These are phyloP conservation scores for Thermophis baileyi DNA, from an alignment of 2,113 vertebrate species.

Conservation along the genomic window DNA sequence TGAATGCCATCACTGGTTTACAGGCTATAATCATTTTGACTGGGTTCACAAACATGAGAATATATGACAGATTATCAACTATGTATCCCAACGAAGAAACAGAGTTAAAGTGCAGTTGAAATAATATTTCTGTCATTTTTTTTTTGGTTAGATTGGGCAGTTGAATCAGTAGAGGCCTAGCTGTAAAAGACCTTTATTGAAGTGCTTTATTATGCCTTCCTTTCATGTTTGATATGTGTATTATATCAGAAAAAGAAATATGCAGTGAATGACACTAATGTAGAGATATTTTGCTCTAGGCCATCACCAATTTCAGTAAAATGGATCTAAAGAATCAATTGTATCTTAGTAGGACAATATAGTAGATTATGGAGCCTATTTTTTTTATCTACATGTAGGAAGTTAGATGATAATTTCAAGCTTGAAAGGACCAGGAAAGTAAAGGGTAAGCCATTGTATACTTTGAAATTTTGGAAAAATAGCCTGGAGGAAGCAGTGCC, in stretches of 20 bases:
- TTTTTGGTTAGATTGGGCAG: not conserved
- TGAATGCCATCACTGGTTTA: not conserved
- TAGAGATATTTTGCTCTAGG: not conserved
- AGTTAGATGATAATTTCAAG: not conserved
- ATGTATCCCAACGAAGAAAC: not conserved
- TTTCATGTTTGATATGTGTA: not conserved
- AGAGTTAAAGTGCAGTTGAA: not conserved
- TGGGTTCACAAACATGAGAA: not conserved
- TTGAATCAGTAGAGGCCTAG: not conserved
- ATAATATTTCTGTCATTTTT: not conserved
- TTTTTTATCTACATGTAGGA: not conserved
- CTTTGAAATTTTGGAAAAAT: not conserved
- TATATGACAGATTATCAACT: not conserved
- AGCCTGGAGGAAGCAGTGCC: not conserved
- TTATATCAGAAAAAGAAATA: not conserved
- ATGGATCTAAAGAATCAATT: not conserved
- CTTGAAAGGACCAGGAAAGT: not conserved
- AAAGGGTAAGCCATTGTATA: not conserved
- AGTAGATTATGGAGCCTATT: not conserved
- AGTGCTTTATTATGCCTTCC: not conserved
- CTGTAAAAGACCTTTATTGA: not conserved
- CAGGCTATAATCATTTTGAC: not conserved
- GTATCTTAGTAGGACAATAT: not conserved
- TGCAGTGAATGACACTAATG: not conserved
- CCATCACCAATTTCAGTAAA: not conserved